Evolutionary conservation across 2,797 vertebrate species (phyloP), one percentile per base, ranked within the genome.

Genomic region (Alectoris magna): DNA sequence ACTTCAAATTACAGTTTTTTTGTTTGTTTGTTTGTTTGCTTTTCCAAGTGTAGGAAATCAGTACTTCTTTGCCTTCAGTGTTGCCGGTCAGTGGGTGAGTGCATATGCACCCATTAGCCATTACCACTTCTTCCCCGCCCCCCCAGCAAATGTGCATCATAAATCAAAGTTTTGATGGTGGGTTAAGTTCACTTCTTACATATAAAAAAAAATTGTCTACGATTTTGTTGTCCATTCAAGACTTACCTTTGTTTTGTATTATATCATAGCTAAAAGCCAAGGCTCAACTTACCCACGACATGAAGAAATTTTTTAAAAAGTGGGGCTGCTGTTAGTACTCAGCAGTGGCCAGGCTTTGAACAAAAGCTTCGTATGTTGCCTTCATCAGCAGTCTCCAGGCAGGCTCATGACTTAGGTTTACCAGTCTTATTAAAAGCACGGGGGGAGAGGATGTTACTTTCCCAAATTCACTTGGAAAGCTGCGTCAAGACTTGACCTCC

Each of bases 401-500:
- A 60, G 18, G 76, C 68, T 87, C 67, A 31, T 26, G 26, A 43
- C 55, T 62, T 48, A 60, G n/a, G 11, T 55, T 94, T 79, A 39
- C 72, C 3, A 2, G 22, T 55, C 34, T 83, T 91, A 85, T 55
- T 80, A 78, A 66, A 75, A 91, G 38, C 16, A 31, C 59, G 78
- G 66, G 56, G 89, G 89, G 76, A 92, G 72, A 85, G 66, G 73
- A 88, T 84, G 46, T 83, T 17, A 19, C 70, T 81, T 88, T 63
- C 36, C 70, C 67, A 89, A 60, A 92, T 87, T 77, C 9, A 3
- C 75, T 92, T 27, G 60, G 67, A 87, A 91, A 91, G 76, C 92
- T 93, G 82, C 0, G 6, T 95, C 84, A 91, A 79, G 76, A 91
- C 46, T 89, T 95, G 94, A 91, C 91, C 94, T 90, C 78, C 46